Percentiles rank a stretch among this genome's conserved stretches.
phyloP scores from a whole-genome alignment of 2,797 vertebrate genomes.

The Pseudochromis fuscus region DNA sequence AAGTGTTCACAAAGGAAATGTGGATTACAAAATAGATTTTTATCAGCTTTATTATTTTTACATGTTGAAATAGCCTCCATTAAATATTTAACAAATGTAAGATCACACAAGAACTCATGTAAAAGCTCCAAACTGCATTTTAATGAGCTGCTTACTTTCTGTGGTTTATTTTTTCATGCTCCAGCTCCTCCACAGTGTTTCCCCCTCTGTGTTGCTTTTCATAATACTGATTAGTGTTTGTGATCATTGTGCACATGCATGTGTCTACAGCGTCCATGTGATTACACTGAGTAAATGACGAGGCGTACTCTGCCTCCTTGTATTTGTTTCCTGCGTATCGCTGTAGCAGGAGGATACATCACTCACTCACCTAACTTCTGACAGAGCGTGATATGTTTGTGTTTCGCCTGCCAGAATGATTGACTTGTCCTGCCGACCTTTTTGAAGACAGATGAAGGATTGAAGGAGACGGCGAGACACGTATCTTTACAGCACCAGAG shows the following conservation, averaged over 20 bases:
- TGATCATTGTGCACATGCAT: not conserved
- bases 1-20: no score
- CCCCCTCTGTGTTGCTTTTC: no score
- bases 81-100: no score
- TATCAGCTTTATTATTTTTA: no score
- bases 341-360: constrained; percentile 38
- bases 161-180: no score
- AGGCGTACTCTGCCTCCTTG: not conserved
- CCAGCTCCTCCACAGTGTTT: no score
- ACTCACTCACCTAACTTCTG: constrained; percentile 39
- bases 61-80: no score
- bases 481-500: constrained; percentile 12
- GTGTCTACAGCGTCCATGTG: constrained; percentile 7
- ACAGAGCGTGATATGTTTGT: constrained; percentile 51
- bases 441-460: constrained; percentile 39
- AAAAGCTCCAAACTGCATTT: no score
- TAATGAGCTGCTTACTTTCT: no score
- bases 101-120: no score
- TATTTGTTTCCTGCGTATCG: constrained; percentile 27
- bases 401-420: constrained; percentile 51
- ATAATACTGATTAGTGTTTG: no score
- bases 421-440: constrained; percentile 48
- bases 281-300: constrained; percentile 20
- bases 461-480: not conserved
- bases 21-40: no score